Evolutionary conservation across 92 coral and sea anemone genomes (phyloP), one percentile per base, ranked within the genome.

Genomic region (Metridium senile): DNA sequence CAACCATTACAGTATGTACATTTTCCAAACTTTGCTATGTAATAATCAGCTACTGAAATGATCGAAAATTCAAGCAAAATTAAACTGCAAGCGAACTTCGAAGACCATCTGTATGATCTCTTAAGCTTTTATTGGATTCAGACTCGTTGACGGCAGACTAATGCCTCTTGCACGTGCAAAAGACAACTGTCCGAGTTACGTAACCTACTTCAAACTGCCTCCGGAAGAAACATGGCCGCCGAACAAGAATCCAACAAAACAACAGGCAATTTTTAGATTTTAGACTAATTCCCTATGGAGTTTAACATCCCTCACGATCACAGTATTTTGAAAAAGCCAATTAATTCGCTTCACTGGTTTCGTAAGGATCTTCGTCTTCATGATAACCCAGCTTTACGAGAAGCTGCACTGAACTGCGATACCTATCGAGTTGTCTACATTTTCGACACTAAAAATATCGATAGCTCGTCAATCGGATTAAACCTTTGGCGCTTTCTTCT

Each of bases 301-400:
- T 33, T 52, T n/a, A 28, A 56, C 19, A 9, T 20, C 0, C 35
- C 62, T 66, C 31, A 52, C 28, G 47, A 76, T 11, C 72, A 46
- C 8, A 29, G 21, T 17, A 27, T 25, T 25, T 32, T 11, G n/a
- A 43, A 30, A 66, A 47, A 49, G 31, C n/a, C 78, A 1, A 27
- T 32, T 11, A 87, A 86, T 58, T 84, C 93, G 18, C 82, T 94
- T 70, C 94, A 94, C 74, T 94, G 98, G 98, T 78, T 89, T 35
- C 85, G 95, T 47, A 94, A 94, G 75, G 98, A 86, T 62, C 87
- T 94, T 9, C 92, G 98, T 21, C 80, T 94, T 46, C 98, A 94
- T 66, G 98, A 94, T 74, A 94, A 94, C 26, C 97, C 97, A 18
- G 94, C 97, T 62, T 90, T 94, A 35, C 64, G 82, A 22, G 93